phyloP scores from a whole-genome alignment of 2,113 vertebrate species.

The Hymenochirus boettgeri region DNA sequence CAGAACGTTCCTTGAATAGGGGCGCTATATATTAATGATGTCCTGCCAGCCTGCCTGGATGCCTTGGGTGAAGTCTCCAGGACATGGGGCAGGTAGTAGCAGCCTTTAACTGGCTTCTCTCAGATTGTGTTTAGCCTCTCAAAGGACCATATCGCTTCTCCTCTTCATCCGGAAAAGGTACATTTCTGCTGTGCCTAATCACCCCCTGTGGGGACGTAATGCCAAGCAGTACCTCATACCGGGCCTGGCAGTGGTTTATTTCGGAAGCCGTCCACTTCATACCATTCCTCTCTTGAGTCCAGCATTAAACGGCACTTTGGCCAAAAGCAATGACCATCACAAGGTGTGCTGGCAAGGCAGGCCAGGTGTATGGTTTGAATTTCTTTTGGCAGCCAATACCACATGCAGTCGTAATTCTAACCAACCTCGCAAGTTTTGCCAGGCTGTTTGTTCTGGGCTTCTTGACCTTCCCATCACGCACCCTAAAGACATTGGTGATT shows the following conservation, averaged over 20 bases:
- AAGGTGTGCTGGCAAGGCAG: slow-evolving; percentile 59
- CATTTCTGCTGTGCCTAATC: slow-evolving; percentile 62
- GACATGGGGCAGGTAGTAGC: slow-evolving; percentile 23
- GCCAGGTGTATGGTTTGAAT: slow-evolving; percentile 60
- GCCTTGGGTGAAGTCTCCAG: rapidly evolving
- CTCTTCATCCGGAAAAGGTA: slow-evolving; percentile 68
- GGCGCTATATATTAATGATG: slow-evolving; percentile 63
- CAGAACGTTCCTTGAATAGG: slow-evolving; percentile 70
- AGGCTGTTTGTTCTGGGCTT: not conserved
- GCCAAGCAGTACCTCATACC: slow-evolving; percentile 66
- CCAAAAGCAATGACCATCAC: slow-evolving; percentile 64
- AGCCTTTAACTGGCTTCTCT: slow-evolving; percentile 51
- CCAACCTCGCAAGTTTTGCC: slow-evolving; percentile 44
- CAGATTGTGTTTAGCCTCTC: slow-evolving; percentile 52
- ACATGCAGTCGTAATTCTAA: slow-evolving; percentile 64
- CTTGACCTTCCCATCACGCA: slow-evolving; percentile 13
- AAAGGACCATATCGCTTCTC: slow-evolving; percentile 80
- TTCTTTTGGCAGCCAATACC: slow-evolving; percentile 57
- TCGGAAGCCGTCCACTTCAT: slow-evolving; percentile 59
- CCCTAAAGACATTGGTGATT: rapidly evolving
- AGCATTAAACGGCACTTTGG: slow-evolving; percentile 50
- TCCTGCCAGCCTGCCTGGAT: slow-evolving; percentile 6
- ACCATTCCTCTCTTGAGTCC: slow-evolving; percentile 50
- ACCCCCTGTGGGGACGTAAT: slow-evolving; percentile 65
- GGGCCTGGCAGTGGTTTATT: slow-evolving; percentile 50